Base-by-base conservation (phyloP, 2,888 invertebrate species). In the Schizotus pectinicornis region DNA sequence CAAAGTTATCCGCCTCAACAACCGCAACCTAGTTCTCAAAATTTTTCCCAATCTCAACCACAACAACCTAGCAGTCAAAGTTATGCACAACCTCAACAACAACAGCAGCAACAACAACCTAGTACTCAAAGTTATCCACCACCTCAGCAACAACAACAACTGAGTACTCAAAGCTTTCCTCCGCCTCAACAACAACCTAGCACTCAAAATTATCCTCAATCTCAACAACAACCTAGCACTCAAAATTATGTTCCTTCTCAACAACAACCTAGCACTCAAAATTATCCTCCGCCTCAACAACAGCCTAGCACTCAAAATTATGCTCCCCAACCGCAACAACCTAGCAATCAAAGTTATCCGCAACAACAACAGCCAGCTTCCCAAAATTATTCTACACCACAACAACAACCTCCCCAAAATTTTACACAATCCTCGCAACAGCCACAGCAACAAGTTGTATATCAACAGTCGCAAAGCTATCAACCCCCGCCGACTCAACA, bases 331-430 rank as follows among this genome's bases (percentile, higher is more conserved):
- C 43, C 53, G 7, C 65, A 63, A 33, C 64, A 55, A 31, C 64
- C 62, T 13, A 54, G 59, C 6, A 62, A 60, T 31, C 66, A 67
- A 43, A 57, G 22, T 50, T 64, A 66, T 13, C 59, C 59, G 12
- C 43, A 55, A 7, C 65, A 63, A 33, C 64, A 55, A 30, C 65
- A 56, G 37, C 64, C 62, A 14, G 53, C 60, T 6, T 62, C 60
- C 22, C 66, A 67, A 43, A 57, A 14, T 50, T 64, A 66, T 13
- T 56, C 59, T 45, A 67, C 62, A 41, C 67, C 61, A 37, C 67
- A 60, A 22, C 68, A 69, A 38, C 57, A 54, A 38, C 65, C 64
- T 32, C 67, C 65, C 41, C 64, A 63, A 37, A 51, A 22, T 5
- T 22, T 22, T 22, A 22, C 22, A 22, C 22, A 22, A 22, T 5